Conservation (phyloP, 37 sponge, comb jelly and placozoan species). For the Hexactinellida sp. region DNA sequence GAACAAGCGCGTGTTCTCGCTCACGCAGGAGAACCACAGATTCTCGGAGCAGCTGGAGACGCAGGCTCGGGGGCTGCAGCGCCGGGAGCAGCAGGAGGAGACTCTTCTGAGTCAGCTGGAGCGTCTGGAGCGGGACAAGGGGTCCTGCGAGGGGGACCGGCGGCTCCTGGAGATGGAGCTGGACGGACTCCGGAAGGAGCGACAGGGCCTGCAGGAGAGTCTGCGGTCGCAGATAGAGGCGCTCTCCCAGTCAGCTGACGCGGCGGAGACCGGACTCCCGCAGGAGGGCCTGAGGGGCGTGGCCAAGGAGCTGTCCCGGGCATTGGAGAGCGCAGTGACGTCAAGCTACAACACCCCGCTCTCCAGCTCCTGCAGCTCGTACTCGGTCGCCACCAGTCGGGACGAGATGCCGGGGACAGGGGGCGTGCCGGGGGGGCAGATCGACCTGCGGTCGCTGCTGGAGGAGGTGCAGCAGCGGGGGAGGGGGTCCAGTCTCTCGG, state of each 20-base stretch:
- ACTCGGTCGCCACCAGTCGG: not conserved
- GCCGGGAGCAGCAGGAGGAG: not conserved
- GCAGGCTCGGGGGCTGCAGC: not conserved
- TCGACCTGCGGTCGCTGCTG: not conserved
- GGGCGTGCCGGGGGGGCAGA: not conserved
- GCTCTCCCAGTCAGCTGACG: not conserved
- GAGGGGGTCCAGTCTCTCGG: not conserved
- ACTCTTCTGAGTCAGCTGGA: not conserved
- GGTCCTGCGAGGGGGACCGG: not conserved
- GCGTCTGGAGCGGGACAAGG: not conserved
- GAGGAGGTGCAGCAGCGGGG: not conserved
- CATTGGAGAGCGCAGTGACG: not conserved
- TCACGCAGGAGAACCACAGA: not conserved
- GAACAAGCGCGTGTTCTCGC: not conserved
- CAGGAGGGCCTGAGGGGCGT: not conserved
- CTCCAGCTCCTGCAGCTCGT: not conserved
- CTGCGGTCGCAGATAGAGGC: not conserved
- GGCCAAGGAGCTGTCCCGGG: not conserved
- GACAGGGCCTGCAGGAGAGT: not conserved
- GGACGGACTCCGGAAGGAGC: not conserved
- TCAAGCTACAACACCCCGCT: not conserved
- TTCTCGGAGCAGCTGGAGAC: not conserved
- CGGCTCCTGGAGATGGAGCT: not conserved
- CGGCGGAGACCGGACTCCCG: not conserved
- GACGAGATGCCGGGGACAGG: not conserved